Base-by-base conservation (phyloP, 2,797 vertebrate species). In the Tinamus major region DNA sequence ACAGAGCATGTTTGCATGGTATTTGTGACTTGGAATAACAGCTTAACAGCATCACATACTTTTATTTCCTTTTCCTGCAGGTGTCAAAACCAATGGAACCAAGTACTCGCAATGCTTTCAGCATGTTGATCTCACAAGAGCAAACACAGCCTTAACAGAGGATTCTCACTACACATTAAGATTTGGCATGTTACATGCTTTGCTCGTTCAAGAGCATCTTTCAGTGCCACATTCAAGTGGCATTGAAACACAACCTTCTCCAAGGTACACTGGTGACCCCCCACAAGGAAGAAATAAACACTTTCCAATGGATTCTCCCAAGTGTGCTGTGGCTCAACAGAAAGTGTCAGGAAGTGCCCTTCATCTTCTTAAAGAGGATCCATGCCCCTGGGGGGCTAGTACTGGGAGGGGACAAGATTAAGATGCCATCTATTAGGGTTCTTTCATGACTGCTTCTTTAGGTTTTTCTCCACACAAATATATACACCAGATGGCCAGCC, bases 171-270 rank as follows among this genome's bases (percentile, higher is more conserved):
- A 26, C 78, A 69, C 51, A 67, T 2, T 4, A 56, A 35, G 46
- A 33, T 71, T 79, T 86, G 75, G 1, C 44, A 31, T n/a, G 31
- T 63, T 56, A 21, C 8, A n/a, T 44, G 39, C 48, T 87, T 26
- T 72, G n/a, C 46, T 76, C 31, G 58, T 67, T 89, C 77, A 37
- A 75, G 84, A 61, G 35, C 64, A 29, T 6, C 51, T 65, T 92
- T 81, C 58, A 44, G 70, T 46, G 79, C 67, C 62, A 12, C 29
- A 72, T 84, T 51, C 35, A 63, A 80, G n/a, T 39, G 84, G 72
- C 78, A 78, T 16, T 26, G 19, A 68, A 59, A 33, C 29, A 29
- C 53, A 76, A 11, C 27, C 24, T 55, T 44, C 51, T 78, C 19
- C 55, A 33, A 67, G 46, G 49, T 18, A n/a, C 1, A 7, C 17